phyloP scores from a whole-genome alignment of 2,113 vertebrate species.

The Heterochromis multidens region DNA sequence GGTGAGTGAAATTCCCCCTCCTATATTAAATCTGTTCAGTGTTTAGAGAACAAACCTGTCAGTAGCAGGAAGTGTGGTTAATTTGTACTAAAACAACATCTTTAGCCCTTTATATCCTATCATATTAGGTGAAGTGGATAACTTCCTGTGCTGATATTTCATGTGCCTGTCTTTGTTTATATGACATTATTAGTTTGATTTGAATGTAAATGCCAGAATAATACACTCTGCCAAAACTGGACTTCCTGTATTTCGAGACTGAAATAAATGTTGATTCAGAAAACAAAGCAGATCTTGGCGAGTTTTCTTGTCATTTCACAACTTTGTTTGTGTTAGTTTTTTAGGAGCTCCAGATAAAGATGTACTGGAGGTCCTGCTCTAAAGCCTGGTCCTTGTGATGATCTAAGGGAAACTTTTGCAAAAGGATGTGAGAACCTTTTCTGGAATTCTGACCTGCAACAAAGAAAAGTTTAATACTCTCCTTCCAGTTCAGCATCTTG shows the following conservation, averaged over 20 bases:
- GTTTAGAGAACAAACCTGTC: slow-evolving; percentile 24
- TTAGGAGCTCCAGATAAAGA: not conserved
- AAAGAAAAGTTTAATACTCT: fast-evolving
- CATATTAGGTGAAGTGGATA: slow-evolving; percentile 10
- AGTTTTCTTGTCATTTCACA: slow-evolving; percentile 8
- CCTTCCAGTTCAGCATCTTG: not conserved
- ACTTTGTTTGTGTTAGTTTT: not conserved
- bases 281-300: not conserved
- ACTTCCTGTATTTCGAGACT: slow-evolving; percentile 39
- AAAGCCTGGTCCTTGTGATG: not conserved
- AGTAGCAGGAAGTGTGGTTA: slow-evolving; percentile 14
- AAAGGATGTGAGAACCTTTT: not conserved
- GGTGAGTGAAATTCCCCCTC: not conserved
- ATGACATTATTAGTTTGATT: not conserved
- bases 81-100: slow-evolving; percentile 25
- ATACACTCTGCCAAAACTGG: slow-evolving; percentile 40
- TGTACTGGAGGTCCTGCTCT: not conserved
- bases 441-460: not conserved
- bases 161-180: slow-evolving; percentile 29
- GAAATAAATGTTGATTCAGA: slow-evolving; percentile 63
- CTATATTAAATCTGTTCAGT: slow-evolving; percentile 7
- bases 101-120: slow-evolving; percentile 32
- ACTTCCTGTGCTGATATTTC: slow-evolving; percentile 41
- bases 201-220: slow-evolving; percentile 28
- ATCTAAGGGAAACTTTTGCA: not conserved